These are phyloP conservation scores for Brevimyrus niger DNA, from an alignment of 2,113 vertebrate genomes.

Conservation along the genomic window DNA sequence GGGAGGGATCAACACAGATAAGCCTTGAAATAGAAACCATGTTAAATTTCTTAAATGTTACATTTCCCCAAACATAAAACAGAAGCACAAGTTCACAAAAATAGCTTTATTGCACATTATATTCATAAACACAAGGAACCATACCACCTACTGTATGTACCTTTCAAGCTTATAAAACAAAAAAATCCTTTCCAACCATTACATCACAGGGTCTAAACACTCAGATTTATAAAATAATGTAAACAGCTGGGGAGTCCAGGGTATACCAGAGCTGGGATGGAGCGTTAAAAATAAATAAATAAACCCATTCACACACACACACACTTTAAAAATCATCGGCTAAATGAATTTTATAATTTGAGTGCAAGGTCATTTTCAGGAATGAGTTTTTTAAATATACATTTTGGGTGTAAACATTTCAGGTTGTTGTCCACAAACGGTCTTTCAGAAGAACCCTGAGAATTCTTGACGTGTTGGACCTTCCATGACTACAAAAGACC, in stretches of 20 bases:
- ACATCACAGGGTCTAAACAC: neutral
- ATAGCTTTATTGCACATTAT: neutral
- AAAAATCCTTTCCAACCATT: neutral
- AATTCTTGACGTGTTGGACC: neutral
- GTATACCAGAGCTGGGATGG: neutral
- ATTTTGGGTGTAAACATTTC: neutral
- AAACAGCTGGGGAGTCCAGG: neutral
- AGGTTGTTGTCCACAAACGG: neutral
- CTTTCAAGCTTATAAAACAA: neutral
- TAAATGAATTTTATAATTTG: neutral
- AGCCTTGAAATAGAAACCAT: neutral
- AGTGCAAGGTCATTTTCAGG: neutral
- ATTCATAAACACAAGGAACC: neutral
- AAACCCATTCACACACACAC: neutral
- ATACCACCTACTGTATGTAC: neutral
- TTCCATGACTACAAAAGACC: neutral
- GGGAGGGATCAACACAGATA: neutral
- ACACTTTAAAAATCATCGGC: neutral
- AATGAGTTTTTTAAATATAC: neutral
- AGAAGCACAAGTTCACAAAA: neutral
- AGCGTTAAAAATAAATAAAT: neutral
- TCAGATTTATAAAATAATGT: neutral
- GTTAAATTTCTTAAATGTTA: neutral
- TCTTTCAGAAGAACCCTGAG: neutral
- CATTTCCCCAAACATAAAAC: neutral